Percentiles rank a stretch among this genome's conserved stretches.
These are phyloP conservation scores for Ernsta delagoae DNA, from an alignment of 2,888 invertebrate genomes.

Conservation along the genomic window DNA sequence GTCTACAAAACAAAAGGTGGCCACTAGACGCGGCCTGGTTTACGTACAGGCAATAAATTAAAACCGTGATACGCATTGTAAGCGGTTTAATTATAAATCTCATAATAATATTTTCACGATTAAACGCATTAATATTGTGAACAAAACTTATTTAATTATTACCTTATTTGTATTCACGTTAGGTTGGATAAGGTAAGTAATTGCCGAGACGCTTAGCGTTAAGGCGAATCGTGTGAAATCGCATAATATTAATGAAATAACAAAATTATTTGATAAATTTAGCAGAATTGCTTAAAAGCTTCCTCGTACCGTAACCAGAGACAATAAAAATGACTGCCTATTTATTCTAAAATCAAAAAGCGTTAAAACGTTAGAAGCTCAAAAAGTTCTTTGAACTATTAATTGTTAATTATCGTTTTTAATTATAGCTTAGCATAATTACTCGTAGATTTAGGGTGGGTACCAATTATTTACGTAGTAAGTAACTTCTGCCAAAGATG, in stretches of 20 bases:
- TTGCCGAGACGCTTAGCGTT: slow-evolving; percentile 20
- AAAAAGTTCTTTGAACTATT: slow-evolving; percentile 9
- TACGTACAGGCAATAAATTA: slow-evolving; percentile 20
- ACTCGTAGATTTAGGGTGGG: not conserved
- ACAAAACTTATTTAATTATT: slow-evolving; percentile 25
- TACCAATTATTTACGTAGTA: too few relatives aligned
- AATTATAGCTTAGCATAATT: not conserved
- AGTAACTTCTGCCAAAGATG: too few relatives aligned
- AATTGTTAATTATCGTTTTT: slow-evolving; percentile 2
- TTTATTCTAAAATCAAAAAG: slow-evolving; percentile 16
- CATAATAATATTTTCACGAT: slow-evolving; percentile 27
- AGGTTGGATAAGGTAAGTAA: slow-evolving; percentile 22
- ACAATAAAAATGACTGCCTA: slow-evolving; percentile 1
- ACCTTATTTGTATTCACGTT: slow-evolving; percentile 30
- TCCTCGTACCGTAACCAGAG: not conserved
- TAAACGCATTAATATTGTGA: slow-evolving; percentile 21
- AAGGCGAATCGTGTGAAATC: slow-evolving; percentile 29
- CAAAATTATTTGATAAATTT: slow-evolving; percentile 13
- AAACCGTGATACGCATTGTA: slow-evolving; percentile 24
- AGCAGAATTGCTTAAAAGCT: slow-evolving; percentile 17
- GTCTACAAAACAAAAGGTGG: too few relatives aligned
- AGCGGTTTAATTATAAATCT: slow-evolving; percentile 24
- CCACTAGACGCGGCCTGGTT: not conserved
- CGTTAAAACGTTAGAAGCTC: not conserved
- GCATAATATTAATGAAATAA: slow-evolving; percentile 19